A percentile compares a stretch with the other conserved stretches of the same genome.
Evolutionary conservation across 1,140 invertebrate species (phyloP).

Genomic region (Panagrolaimus sp.): DNA sequence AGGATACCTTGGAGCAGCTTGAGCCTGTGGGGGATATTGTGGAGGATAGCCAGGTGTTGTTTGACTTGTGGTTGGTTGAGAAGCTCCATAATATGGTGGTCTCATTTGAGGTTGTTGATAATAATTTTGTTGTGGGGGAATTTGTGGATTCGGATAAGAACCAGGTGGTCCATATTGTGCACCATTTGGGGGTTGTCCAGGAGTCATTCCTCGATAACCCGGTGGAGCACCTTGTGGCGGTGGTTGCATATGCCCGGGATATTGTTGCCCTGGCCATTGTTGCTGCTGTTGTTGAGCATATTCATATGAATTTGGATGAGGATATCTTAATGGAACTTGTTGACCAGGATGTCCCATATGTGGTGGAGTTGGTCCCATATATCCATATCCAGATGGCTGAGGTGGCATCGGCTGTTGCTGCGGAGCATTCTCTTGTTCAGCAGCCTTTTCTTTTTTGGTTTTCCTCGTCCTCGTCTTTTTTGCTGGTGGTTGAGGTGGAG

Average conservation of each 20-base stretch:
- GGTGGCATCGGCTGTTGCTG: slow-evolving; percentile 35
- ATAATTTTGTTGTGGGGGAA: too few species aligned
- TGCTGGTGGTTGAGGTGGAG: background rate
- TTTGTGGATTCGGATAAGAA: too few species aligned
- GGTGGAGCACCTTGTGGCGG: background rate
- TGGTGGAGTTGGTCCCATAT: background rate
- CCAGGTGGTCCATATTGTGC: too few species aligned
- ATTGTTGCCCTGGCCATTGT: background rate
- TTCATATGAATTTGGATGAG: slow-evolving; percentile 4
- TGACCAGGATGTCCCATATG: slow-evolving; percentile 13
- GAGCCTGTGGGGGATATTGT: background rate
- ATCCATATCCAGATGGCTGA: slow-evolving; percentile 25
- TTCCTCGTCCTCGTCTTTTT: slow-evolving; percentile 18
- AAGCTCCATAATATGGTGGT: too few species aligned
- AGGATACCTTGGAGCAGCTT: slow-evolving; percentile 21
- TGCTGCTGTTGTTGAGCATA: slow-evolving; percentile 6
- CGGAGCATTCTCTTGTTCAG: background rate
- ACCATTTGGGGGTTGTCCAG: too few species aligned
- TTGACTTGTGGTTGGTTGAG: too few species aligned
- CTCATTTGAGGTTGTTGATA: too few species aligned
- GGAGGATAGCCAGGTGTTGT: too few species aligned
- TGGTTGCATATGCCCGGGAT: background rate
- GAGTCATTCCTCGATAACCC: background rate
- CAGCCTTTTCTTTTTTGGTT: background rate
- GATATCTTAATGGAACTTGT: background rate